Evolutionary conservation across 2,113 vertebrate species (phyloP).

Genomic region (Pelecanoides urinatrix): DNA sequence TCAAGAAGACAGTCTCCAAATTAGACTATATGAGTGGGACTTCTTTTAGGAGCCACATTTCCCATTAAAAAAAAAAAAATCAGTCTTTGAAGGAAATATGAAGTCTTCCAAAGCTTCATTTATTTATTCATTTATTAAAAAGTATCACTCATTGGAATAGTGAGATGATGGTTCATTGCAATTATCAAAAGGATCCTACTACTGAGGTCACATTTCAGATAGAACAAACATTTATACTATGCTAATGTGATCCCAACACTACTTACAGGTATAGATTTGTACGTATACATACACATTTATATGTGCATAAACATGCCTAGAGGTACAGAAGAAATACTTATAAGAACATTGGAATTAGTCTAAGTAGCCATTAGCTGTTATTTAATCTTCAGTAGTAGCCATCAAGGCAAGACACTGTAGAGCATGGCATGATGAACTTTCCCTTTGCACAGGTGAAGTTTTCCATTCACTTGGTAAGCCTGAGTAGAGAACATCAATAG

Average conservation of each 20-base stretch:
- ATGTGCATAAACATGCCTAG: neutral
- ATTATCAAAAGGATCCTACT: conserved; percentile 8
- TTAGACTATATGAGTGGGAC: neutral
- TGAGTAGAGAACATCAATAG: conserved; percentile 59
- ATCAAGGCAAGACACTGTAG: conserved; percentile 30
- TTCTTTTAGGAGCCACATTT: conserved; percentile 6
- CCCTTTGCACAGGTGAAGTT: conserved; percentile 27
- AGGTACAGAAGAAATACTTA: conserved; percentile 1
- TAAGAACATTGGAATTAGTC: conserved; percentile 27
- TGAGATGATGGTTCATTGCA: neutral
- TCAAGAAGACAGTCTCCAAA: neutral
- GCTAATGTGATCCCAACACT: neutral
- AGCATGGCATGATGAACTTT: conserved; percentile 5
- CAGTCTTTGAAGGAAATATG: neutral
- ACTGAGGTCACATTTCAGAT: neutral
- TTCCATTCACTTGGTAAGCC: conserved; percentile 52
- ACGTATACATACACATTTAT: neutral
- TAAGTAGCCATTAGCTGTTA: conserved; percentile 29
- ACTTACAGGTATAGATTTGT: neutral
- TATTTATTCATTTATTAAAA: conserved; percentile 45
- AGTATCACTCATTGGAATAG: neutral
- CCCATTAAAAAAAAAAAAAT: neutral
- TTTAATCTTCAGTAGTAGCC: conserved; percentile 40
- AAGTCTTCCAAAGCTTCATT: neutral
- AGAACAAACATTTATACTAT: neutral